These are phyloP conservation scores for Psammodynastes pulverulentus DNA, from an alignment of 2,113 vertebrate species.

Conservation along the genomic window DNA sequence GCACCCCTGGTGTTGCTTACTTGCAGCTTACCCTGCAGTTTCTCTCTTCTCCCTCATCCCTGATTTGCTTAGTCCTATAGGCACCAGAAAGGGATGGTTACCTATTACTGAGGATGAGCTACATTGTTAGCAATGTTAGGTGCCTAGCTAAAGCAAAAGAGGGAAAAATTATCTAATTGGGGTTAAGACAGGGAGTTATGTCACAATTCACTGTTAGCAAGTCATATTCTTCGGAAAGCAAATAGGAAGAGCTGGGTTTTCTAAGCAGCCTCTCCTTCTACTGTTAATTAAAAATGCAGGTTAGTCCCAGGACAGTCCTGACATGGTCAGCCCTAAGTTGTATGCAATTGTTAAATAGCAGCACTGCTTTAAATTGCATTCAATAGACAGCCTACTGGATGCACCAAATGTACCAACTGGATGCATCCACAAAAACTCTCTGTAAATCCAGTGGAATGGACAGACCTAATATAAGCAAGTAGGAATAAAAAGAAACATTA, in stretches of 20 bases:
- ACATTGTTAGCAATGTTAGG: not conserved
- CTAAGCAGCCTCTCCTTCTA: not conserved
- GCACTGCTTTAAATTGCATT: not conserved
- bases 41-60: not conserved
- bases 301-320: not conserved
- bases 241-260: not conserved
- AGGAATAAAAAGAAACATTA: too few relatives aligned
- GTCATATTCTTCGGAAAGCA: not conserved
- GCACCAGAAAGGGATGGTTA: not conserved
- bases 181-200: not conserved
- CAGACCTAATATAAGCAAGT: too few relatives aligned
- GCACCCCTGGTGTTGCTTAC: not conserved
- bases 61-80: not conserved
- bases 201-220: not conserved
- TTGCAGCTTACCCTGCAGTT: not conserved
- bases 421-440: not conserved
- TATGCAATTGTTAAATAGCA: not conserved
- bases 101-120: not conserved
- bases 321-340: not conserved
- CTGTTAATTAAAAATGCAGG: not conserved
- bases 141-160: not conserved
- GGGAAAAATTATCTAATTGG: not conserved
- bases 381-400: not conserved
- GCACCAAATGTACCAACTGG: too few relatives aligned
- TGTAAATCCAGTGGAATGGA: not conserved